Evolutionary conservation across 2,888 invertebrate species (phyloP).

Genomic region (Drosophila bunnanda): DNA sequence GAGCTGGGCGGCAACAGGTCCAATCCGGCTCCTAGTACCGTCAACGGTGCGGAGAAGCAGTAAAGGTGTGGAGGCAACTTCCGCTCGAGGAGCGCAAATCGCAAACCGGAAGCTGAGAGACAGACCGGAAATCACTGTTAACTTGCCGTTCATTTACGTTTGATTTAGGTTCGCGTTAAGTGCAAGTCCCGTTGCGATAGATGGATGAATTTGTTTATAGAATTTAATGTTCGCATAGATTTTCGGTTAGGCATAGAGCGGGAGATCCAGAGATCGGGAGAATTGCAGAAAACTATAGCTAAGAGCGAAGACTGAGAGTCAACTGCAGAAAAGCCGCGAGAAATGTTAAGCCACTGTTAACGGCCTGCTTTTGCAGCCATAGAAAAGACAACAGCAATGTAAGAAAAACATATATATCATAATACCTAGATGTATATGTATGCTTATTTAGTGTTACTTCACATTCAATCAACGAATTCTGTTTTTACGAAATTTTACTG

Average conservation of each 20-base stretch:
- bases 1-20: constrained; percentile 71
- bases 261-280: constrained; percentile 21
- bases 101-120: constrained; percentile 25
- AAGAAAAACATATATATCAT: constrained; percentile 37
- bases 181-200: constrained; percentile 53
- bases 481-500: constrained; percentile 23
- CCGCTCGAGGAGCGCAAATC: not conserved
- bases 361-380: constrained; percentile 60
- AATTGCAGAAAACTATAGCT: constrained; percentile 48
- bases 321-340: constrained; percentile 58
- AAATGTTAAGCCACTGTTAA: constrained; percentile 47
- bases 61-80: constrained; percentile 38
- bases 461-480: constrained; percentile 35
- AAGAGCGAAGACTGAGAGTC: constrained; percentile 77
- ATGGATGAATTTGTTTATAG: constrained; percentile 54
- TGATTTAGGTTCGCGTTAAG: constrained; percentile 60
- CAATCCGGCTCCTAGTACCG: not conserved
- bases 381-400: constrained; percentile 69
- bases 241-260: constrained; percentile 41
- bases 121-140: constrained; percentile 48
- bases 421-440: constrained; percentile 8
- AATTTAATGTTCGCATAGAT: constrained; percentile 52
- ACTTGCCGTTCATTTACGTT: constrained; percentile 51
- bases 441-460: constrained; percentile 37
- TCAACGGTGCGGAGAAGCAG: constrained; percentile 50